Conservation (phyloP, 2,888 invertebrate genomes). For the Conus canariensis region DNA sequence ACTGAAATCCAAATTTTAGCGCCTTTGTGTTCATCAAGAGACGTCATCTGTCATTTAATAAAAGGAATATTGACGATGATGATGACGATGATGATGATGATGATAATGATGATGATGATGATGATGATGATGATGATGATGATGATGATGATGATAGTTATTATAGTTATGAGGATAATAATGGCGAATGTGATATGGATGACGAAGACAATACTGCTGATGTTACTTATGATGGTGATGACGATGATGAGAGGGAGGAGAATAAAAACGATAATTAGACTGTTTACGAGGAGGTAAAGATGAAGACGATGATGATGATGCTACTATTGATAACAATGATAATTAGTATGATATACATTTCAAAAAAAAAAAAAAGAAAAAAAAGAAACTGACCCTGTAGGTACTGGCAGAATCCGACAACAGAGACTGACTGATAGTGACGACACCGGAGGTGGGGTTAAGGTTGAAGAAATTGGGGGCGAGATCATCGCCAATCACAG, state of each 20-base stretch:
- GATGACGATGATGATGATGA: no score
- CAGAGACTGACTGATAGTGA: conserved; percentile 46
- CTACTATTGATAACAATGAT: neutral
- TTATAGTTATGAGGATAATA: neutral
- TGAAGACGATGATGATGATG: neutral
- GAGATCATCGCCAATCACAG: conserved; percentile 67
- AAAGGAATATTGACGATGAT: no score
- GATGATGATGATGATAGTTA: neutral
- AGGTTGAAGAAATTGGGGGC: conserved; percentile 66
- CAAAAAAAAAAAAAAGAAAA: no score
- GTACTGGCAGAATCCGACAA: conserved; percentile 37
- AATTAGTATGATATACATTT: no score
- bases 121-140: neutral
- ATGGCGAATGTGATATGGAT: no score
- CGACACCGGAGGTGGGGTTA: conserved; percentile 54
- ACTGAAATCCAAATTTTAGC: no score
- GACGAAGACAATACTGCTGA: neutral
- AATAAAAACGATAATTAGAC: no score
- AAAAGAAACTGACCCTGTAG: conserved; percentile 44
- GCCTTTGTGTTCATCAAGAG: no score
- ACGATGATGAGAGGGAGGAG: no score
- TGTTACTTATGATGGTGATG: neutral
- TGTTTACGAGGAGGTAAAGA: no score
- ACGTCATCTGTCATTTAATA: no score
- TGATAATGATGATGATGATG: neutral